A percentile compares a stretch with the other conserved stretches of the same genome.
phyloP scores from a whole-genome alignment of 2,113 vertebrate genomes.

The Trogon melanurus region DNA sequence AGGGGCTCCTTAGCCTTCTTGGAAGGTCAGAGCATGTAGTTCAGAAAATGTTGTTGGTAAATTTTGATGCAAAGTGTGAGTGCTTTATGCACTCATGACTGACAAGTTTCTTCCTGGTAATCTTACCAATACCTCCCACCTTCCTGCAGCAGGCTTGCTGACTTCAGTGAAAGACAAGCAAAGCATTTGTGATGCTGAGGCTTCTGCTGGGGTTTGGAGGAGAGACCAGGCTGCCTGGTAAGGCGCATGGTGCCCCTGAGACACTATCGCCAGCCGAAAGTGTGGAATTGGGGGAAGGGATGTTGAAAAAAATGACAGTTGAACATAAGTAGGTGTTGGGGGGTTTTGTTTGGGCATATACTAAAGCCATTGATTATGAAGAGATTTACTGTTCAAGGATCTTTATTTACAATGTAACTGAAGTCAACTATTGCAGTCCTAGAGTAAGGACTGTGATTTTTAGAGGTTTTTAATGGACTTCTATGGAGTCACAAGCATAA shows the following conservation, averaged over 20 bases:
- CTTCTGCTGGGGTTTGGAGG: neutral
- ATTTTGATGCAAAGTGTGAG: neutral
- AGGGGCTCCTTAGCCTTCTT: neutral
- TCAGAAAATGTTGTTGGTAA: neutral
- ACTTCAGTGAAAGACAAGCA: neutral
- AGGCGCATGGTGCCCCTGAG: neutral
- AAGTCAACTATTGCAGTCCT: conserved; percentile 48
- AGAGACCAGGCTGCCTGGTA: neutral
- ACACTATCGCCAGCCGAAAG: fast-evolving
- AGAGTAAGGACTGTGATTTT: conserved; percentile 34
- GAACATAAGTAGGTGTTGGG: neutral
- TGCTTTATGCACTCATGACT: neutral
- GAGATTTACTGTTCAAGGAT: conserved; percentile 49
- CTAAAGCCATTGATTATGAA: conserved; percentile 56
- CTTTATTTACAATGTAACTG: conserved; percentile 58
- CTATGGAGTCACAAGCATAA: conserved; percentile 13
- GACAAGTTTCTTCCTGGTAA: neutral
- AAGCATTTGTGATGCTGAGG: neutral
- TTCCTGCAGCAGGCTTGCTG: neutral
- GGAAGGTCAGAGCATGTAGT: neutral
- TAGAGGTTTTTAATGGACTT: conserved; percentile 16
- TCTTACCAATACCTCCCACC: neutral
- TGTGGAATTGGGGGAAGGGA: neutral
- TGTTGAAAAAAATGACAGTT: neutral
- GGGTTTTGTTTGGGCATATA: conserved; percentile 15